Conservation (phyloP, 1,140 invertebrate species). For the Carcinoscorpius rotundicauda region DNA sequence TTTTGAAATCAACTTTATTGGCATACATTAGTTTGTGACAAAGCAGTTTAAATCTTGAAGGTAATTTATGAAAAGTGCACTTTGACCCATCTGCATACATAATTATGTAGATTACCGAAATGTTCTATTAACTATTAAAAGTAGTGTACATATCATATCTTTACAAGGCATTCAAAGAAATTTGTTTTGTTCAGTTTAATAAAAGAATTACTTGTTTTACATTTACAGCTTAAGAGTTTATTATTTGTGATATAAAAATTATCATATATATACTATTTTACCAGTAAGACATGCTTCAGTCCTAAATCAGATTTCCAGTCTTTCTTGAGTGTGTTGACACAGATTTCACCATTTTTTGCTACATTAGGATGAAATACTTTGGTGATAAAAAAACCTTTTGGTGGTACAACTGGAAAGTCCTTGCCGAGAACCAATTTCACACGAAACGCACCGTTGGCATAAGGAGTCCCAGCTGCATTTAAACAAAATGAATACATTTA, state of each 20-base stretch:
- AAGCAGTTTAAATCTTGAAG: too few relatives aligned
- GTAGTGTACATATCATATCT: slow-evolving; percentile 5
- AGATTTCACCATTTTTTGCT: slow-evolving; percentile 85
- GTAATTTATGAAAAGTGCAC: too few relatives aligned
- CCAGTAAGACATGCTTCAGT: slow-evolving; percentile 87
- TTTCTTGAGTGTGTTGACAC: slow-evolving; percentile 93
- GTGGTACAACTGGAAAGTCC: slow-evolving; percentile 83
- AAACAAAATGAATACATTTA: slow-evolving; percentile 17
- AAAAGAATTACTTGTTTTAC: not conserved
- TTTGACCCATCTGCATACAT: too few relatives aligned
- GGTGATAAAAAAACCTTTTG: slow-evolving; percentile 89
- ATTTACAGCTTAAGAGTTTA: too few relatives aligned
- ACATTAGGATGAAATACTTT: slow-evolving; percentile 98
- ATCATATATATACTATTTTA: slow-evolving; percentile 31
- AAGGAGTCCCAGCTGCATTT: slow-evolving; percentile 62
- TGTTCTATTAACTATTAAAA: not conserved
- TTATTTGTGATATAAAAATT: too few relatives aligned
- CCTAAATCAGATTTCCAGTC: slow-evolving; percentile 94
- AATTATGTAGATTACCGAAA: too few relatives aligned
- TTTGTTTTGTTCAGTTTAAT: slow-evolving; percentile 6
- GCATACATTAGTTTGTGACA: too few relatives aligned
- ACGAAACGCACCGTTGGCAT: slow-evolving; percentile 67
- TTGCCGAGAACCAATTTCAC: slow-evolving; percentile 83
- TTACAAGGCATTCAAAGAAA: slow-evolving; percentile 5
- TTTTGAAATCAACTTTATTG: too few relatives aligned